phyloP scores from a whole-genome alignment of 1,140 invertebrate genomes.

The Homalodisca vitripennis region DNA sequence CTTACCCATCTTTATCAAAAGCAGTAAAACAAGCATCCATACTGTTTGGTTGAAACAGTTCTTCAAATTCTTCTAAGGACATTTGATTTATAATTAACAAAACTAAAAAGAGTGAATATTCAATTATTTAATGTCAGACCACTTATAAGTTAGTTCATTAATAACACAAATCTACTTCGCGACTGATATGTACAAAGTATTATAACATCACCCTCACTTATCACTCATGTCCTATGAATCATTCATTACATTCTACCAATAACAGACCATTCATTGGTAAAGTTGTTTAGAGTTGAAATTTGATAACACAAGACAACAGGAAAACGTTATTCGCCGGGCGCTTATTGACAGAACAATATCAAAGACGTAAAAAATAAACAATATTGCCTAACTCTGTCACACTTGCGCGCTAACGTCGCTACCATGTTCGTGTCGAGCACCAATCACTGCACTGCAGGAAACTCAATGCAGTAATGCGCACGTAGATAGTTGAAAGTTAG shows the following conservation, averaged over 20 bases:
- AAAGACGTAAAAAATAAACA: conserved; percentile 13
- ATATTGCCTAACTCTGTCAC: conserved; percentile 7
- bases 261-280: no score
- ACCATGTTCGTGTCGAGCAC: conserved; percentile 18
- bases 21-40: conserved; percentile 87
- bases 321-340: no score
- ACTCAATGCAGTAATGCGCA: conserved; percentile 27
- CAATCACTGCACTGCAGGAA: conserved; percentile 30
- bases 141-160: no score
- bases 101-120: conserved; percentile 7
- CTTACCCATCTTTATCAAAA: conserved; percentile 76
- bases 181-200: no score
- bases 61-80: conserved; percentile 1
- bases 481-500: conserved; percentile 13
- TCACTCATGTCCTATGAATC: no score
- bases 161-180: no score
- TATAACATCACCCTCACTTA: no score
- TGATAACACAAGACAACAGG: no score
- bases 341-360: neutral
- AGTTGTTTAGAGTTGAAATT: no score
- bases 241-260: no score
- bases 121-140: no score
- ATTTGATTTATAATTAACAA: neutral
- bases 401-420: conserved; percentile 6
- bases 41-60: conserved; percentile 44